A percentile compares a stretch with the other conserved stretches of the same genome.
These are phyloP conservation scores for Heteromyza rotundicornis DNA, from an alignment of 2,888 invertebrate genomes.

Conservation along the genomic window DNA sequence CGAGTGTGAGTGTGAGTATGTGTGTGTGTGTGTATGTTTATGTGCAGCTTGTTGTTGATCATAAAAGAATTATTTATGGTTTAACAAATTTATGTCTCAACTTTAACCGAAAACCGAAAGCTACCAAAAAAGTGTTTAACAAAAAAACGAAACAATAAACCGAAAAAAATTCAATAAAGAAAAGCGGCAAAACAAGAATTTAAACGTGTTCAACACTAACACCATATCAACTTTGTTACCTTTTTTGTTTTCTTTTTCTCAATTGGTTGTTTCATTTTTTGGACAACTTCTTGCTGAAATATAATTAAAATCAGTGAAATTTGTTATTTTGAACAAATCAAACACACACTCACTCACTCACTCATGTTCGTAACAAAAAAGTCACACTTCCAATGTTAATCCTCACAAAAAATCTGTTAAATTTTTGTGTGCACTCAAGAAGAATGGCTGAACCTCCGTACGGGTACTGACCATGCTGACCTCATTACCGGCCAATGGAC, in stretches of 20 bases:
- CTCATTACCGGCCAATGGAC: constrained; percentile 38
- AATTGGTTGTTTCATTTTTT: no score
- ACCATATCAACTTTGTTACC: neutral
- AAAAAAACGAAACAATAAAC: constrained; percentile 13
- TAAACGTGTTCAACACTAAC: constrained; percentile 21
- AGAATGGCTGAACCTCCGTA: neutral
- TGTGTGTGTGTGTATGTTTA: neutral
- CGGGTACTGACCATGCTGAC: constrained; percentile 30
- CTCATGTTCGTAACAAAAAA: constrained; percentile 4
- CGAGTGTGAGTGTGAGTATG: neutral
- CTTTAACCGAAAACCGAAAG: constrained; percentile 39
- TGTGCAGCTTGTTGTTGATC: constrained; percentile 29
- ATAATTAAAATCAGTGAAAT: constrained; percentile 40
- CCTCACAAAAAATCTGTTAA: neutral
- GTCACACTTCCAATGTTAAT: constrained; percentile 5
- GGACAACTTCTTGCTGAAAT: neutral
- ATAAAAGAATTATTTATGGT: constrained; percentile 49
- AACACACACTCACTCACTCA: neutral
- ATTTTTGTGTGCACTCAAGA: neutral
- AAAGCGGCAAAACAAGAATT: constrained; percentile 41
- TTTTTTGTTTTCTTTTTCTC: neutral
- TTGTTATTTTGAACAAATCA: constrained; percentile 27
- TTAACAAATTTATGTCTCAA: constrained; percentile 45
- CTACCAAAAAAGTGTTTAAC: constrained; percentile 10
- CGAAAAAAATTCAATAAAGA: constrained; percentile 25